These are phyloP conservation scores for Drosophila dives DNA, from an alignment of 2,888 invertebrate species.

Conservation along the genomic window DNA sequence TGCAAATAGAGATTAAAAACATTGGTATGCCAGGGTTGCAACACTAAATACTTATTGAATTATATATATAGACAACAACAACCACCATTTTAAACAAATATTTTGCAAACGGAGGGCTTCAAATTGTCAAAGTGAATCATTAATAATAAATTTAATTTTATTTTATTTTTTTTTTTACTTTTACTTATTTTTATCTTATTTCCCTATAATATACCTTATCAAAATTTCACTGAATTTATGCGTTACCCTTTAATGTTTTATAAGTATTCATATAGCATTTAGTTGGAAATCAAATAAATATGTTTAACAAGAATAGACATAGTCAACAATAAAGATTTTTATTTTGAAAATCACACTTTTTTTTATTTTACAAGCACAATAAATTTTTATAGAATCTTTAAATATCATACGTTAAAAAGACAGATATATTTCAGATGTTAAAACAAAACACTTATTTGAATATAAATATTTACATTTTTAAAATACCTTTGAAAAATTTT, in stretches of 20 bases:
- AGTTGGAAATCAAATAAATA: background rate
- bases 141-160: no score
- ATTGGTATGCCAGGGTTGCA: slow-evolving; percentile 23
- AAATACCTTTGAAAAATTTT: background rate
- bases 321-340: background rate
- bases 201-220: background rate
- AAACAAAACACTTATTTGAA: background rate
- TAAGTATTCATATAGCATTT: background rate
- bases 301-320: background rate
- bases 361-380: background rate
- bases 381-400: background rate
- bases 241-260: background rate
- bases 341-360: background rate
- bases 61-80: background rate
- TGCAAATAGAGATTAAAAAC: slow-evolving; percentile 44
- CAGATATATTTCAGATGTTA: background rate
- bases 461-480: background rate
- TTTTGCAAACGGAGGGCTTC: background rate
- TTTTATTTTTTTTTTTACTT: background rate
- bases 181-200: background rate
- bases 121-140: background rate
- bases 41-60: background rate
- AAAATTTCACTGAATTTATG: background rate
- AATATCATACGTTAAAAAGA: background rate
- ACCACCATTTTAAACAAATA: no score